Evolutionary conservation across 2,113 vertebrate genomes (phyloP).

Genomic region (Caretta caretta): DNA sequence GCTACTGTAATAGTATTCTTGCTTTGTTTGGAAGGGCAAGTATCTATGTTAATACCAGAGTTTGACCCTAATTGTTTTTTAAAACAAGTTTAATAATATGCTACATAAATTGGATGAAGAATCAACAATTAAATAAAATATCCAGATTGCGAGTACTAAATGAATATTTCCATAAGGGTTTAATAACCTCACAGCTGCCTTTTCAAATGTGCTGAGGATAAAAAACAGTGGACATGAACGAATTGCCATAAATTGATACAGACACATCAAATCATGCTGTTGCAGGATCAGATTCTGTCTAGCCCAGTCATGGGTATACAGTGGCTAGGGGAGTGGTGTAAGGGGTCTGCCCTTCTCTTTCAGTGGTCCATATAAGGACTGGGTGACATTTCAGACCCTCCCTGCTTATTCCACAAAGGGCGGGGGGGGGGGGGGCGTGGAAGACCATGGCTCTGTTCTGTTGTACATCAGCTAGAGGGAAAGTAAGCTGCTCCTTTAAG

Average conservation of each 20-base stretch:
- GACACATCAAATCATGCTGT: neutral
- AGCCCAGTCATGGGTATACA: neutral
- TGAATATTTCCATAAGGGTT: neutral
- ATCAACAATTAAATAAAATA: conserved; percentile 2
- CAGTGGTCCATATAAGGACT: neutral
- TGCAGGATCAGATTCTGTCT: neutral
- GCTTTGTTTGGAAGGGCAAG: conserved; percentile 55
- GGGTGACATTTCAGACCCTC: neutral
- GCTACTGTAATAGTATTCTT: neutral
- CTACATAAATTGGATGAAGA: neutral
- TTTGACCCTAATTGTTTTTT: neutral
- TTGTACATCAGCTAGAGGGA: neutral
- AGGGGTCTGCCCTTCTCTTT: rapidly evolving
- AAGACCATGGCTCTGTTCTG: neutral
- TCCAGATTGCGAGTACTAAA: neutral
- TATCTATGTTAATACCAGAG: neutral
- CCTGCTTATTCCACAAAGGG: neutral
- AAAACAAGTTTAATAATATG: conserved; percentile 33
- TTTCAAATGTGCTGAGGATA: neutral
- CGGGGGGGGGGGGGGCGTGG: too few relatives aligned
- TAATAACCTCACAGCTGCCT: conserved; percentile 4
- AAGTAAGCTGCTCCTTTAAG: neutral
- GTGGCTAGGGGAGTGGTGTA: neutral
- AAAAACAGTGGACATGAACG: neutral
- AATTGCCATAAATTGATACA: neutral